Evolutionary conservation across 2,888 invertebrate species (phyloP).

Genomic region (Chrysolina americana): DNA sequence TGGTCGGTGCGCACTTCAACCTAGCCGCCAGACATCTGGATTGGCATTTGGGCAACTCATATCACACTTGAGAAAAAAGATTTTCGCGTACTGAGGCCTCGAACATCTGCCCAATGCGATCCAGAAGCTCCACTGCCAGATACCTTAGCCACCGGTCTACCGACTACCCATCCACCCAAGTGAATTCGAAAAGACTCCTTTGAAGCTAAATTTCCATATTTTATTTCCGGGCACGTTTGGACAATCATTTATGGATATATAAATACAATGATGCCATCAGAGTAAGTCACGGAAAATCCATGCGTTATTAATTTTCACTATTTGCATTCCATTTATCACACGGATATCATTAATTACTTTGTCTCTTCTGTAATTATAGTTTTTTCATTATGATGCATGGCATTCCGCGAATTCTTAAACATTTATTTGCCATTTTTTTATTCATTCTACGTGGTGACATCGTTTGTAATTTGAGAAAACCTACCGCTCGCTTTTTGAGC

Average conservation of each 20-base stretch:
- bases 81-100: no score
- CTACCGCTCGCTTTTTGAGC: no score
- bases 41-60: no score
- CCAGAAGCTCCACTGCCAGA: no score
- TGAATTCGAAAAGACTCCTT: not conserved
- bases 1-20: no score
- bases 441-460: no score
- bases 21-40: no score
- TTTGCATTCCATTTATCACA: not conserved
- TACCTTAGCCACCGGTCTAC: no score
- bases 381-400: not conserved
- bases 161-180: no score
- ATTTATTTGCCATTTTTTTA: not conserved
- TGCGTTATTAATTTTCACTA: not conserved
- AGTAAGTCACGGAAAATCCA: not conserved
- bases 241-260: not conserved
- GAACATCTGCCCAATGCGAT: no score
- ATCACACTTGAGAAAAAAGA: no score
- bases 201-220: not conserved
- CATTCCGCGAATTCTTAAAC: not conserved
- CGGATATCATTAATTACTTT: constrained; percentile 2
- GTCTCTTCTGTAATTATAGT: not conserved
- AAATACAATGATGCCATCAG: not conserved
- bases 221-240: not conserved
- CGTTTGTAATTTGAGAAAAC: no score